Percentiles rank a stretch among this genome's conserved stretches.
Conservation (phyloP, 2,888 invertebrate genomes). For the Caenorhabditis zanzibari region DNA sequence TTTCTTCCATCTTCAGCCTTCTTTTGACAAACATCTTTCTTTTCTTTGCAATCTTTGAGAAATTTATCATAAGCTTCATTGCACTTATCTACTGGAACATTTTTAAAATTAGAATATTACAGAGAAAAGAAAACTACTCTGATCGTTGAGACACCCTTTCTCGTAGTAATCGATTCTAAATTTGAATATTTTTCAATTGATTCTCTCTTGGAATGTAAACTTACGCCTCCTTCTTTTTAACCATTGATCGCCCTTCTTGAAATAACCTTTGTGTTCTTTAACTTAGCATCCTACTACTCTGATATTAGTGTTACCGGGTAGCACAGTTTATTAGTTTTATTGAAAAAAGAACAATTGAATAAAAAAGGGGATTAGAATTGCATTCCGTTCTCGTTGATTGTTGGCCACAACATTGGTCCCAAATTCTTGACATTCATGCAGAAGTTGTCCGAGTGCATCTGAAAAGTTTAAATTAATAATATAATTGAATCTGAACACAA, state of each 20-base stretch:
- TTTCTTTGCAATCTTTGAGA: background rate
- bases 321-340: background rate
- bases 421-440: slow-evolving; percentile 60
- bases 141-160: background rate
- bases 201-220: background rate
- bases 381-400: slow-evolving; percentile 59
- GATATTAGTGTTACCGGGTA: slow-evolving; percentile 1
- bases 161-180: background rate
- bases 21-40: background rate
- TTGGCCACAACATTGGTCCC: slow-evolving; percentile 60
- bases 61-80: slow-evolving; percentile 6
- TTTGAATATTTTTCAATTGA: background rate
- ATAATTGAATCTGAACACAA: background rate
- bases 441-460: slow-evolving; percentile 64
- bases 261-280: background rate
- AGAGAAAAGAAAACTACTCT: background rate
- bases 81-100: slow-evolving; percentile 5
- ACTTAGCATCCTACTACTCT: background rate
- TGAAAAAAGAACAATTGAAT: background rate
- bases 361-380: slow-evolving; percentile 9
- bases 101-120: background rate
- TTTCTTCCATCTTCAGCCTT: background rate
- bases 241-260: background rate
- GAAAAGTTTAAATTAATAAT: background rate
- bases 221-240: background rate